These are phyloP conservation scores for Axis porcinus DNA, from an alignment of 2,113 vertebrate species.

Conservation along the genomic window DNA sequence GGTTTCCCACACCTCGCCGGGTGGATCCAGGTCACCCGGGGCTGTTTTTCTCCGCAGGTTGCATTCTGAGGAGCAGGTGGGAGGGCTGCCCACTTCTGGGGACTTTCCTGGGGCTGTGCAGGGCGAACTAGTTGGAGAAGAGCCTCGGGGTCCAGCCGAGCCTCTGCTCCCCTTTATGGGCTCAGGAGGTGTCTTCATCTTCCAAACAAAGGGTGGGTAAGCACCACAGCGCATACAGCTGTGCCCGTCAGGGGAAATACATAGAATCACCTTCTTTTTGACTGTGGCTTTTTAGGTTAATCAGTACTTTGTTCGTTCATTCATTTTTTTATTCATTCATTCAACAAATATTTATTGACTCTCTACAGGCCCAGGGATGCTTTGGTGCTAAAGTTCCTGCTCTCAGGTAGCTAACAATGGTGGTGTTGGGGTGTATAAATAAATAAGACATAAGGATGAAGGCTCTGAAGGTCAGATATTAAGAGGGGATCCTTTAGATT, in stretches of 20 bases:
- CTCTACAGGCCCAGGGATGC: neutral
- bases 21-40: neutral
- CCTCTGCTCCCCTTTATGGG: too few relatives aligned
- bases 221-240: neutral
- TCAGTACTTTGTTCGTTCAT: neutral
- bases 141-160: neutral
- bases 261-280: neutral
- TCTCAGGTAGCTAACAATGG: neutral
- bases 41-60: constrained; percentile 1
- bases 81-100: neutral
- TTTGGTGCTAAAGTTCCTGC: neutral
- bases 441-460: neutral
- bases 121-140: neutral
- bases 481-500: neutral
- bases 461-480: neutral
- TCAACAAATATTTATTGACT: neutral
- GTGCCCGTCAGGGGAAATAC: neutral
- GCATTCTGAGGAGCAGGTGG: constrained; percentile 44
- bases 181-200: neutral
- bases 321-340: neutral
- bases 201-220: neutral
- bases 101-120: neutral
- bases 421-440: neutral
- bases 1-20: neutral
- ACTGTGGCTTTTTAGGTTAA: neutral